Base-by-base conservation (phyloP, 2,888 invertebrate genomes). In the Shargacucullia verbasci region DNA sequence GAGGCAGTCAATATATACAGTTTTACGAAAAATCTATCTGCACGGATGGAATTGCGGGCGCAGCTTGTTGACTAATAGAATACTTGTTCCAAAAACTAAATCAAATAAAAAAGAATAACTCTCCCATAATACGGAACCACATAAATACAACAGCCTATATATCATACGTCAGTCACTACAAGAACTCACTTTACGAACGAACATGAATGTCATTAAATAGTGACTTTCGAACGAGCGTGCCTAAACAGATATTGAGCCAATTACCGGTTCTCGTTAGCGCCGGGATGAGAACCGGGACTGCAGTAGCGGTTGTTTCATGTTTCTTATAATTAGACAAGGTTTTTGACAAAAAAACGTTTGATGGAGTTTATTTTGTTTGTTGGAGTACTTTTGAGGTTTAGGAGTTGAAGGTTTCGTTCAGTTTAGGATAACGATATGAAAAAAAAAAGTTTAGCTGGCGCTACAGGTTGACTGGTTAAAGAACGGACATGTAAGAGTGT, bases 241-340 rank as follows among this genome's bases (percentile, higher is more conserved):
- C 87, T 86, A 86, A 85, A 76, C 81, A 78, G 83, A 80, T 86
- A 87, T 87, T 87, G 85, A 63, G 83, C 76, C 84, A 87, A 87
- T 88, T 74, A 74, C 60, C 62, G 68, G 52, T 66, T 47, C 69
- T 73, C 86, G 85, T 86, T 86, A 85, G 78, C 49, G 64, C 37
- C 63, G 46, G 60, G 73, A 79, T 73, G 63, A 74, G 74, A 76
- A 72, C 56, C 54, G 66, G 72, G 44, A 48, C 70, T 50, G 47
- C 66, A 54, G 72, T 76, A 61, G 73, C 34, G 76, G 73, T 62
- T 78, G 78, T 76, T 81, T 74, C 70, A 75, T 70, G 70, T 71
- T 79, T 57, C 55, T 61, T 63, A 59, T 70, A 77, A 77, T 76
- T 75, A 76, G 58, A 69, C 54, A 47, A 44, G 44, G 25, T 31